Conservation (phyloP, 2,888 invertebrate species). For the Thyatira batis region DNA sequence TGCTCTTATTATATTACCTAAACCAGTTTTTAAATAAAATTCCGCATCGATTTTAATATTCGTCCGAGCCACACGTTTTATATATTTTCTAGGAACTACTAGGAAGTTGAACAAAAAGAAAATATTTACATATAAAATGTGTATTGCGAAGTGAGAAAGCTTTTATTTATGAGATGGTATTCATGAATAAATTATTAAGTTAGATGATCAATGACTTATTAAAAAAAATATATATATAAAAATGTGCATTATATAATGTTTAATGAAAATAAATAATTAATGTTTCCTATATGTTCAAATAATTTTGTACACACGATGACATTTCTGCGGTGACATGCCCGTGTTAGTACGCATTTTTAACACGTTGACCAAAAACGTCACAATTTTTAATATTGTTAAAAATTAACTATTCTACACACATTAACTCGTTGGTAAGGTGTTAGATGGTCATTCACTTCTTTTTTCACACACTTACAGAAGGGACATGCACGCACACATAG, state of each 20-base stretch:
- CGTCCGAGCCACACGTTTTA: slow-evolving; percentile 22
- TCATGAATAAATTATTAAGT: not conserved
- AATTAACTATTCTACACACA: not conserved
- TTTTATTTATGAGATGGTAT: not conserved
- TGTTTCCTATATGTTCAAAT: not conserved
- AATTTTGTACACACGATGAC: not conserved
- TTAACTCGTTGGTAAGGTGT: slow-evolving; percentile 29
- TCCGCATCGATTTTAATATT: slow-evolving; percentile 12
- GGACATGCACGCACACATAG: slow-evolving; percentile 47
- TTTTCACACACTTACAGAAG: slow-evolving; percentile 52
- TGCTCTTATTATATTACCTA: not conserved
- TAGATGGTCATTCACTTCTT: slow-evolving; percentile 78
- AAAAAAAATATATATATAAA: not conserved
- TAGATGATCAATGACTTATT: not conserved
- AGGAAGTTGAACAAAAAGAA: not conserved
- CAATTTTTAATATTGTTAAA: not conserved
- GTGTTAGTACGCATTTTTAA: not conserved
- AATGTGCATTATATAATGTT: not conserved
- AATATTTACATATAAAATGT: not conserved
- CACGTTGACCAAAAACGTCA: not conserved
- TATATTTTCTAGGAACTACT: slow-evolving; percentile 10
- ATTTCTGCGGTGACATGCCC: not conserved
- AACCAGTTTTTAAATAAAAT: not conserved
- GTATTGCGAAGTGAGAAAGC: not conserved
- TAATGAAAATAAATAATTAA: not conserved